A percentile compares a stretch with the other conserved stretches of the same genome.
phyloP scores from a whole-genome alignment of 1,140 invertebrate species.

The Zaprionus lachaisei region DNA sequence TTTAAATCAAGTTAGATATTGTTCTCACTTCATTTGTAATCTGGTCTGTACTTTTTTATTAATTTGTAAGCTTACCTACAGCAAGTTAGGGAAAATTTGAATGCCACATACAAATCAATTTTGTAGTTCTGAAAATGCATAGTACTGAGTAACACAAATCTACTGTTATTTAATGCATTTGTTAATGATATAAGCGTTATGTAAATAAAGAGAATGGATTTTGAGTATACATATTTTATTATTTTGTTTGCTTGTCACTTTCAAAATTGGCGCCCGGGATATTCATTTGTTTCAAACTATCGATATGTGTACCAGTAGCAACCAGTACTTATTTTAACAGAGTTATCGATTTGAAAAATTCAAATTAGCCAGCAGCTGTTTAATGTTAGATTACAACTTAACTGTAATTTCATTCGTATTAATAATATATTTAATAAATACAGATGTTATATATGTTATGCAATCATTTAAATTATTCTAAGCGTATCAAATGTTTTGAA shows the following conservation, averaged over 20 bases:
- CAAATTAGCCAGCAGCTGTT: background rate
- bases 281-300: background rate
- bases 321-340: background rate
- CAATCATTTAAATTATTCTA: background rate
- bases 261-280: background rate
- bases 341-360: background rate
- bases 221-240: conserved; percentile 1
- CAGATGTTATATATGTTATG: too few species aligned
- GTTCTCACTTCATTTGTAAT: conserved; percentile 19
- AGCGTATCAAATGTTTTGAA: background rate
- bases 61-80: conserved; percentile 70
- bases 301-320: conserved; percentile 4
- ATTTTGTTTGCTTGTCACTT: background rate
- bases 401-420: background rate
- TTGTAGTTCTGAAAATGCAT: conserved; percentile 62
- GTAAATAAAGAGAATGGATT: conserved; percentile 57
- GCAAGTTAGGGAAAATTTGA: conserved; percentile 66
- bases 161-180: conserved; percentile 78
- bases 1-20: conserved; percentile 53
- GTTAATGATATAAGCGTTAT: conserved; percentile 77
- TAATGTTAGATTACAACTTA: background rate
- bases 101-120: conserved; percentile 58
- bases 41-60: conserved; percentile 56
- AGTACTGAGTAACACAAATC: conserved; percentile 71
- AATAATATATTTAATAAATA: background rate